Conservation (phyloP, 2,888 invertebrate species). For the Pollenia amentaria region DNA sequence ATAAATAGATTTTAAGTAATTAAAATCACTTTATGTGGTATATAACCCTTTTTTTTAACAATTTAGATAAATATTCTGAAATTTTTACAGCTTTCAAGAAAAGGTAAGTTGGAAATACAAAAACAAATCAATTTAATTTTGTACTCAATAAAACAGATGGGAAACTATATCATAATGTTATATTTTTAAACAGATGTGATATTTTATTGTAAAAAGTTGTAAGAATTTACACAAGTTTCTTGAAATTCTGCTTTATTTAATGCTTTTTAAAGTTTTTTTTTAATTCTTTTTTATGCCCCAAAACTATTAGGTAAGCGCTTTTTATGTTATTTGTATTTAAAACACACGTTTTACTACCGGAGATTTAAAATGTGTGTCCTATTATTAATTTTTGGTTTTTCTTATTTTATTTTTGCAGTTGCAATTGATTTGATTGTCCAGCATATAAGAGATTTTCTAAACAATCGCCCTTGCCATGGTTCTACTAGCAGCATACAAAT, state of each 20-base stretch:
- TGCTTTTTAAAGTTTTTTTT: slow-evolving; percentile 33
- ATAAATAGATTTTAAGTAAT: slow-evolving; percentile 44
- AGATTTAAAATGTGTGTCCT: background rate
- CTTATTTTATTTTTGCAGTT: slow-evolving; percentile 87
- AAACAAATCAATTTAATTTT: slow-evolving; percentile 32
- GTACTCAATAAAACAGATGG: slow-evolving; percentile 58
- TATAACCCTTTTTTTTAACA: slow-evolving; percentile 48
- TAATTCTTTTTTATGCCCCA: background rate
- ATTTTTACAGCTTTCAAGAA: slow-evolving; percentile 13
- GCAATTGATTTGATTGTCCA: slow-evolving; percentile 99
- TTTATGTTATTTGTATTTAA: slow-evolving; percentile 15
- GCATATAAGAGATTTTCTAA: slow-evolving; percentile 96
- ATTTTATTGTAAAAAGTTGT: background rate
- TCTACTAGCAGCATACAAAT: slow-evolving; percentile 81
- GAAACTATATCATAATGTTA: background rate
- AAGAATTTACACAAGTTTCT: background rate
- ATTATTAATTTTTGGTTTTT: background rate
- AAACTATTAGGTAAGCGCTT: slow-evolving; percentile 62
- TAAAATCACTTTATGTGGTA: slow-evolving; percentile 40
- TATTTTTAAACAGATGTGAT: background rate
- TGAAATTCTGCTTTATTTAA: background rate
- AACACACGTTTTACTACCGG: slow-evolving; percentile 20
- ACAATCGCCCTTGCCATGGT: slow-evolving; percentile 85
- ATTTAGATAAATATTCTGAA: background rate
- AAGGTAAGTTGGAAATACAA: slow-evolving; percentile 54